phyloP scores from a whole-genome alignment of 2,888 invertebrate genomes.

The Micropterix aruncella region DNA sequence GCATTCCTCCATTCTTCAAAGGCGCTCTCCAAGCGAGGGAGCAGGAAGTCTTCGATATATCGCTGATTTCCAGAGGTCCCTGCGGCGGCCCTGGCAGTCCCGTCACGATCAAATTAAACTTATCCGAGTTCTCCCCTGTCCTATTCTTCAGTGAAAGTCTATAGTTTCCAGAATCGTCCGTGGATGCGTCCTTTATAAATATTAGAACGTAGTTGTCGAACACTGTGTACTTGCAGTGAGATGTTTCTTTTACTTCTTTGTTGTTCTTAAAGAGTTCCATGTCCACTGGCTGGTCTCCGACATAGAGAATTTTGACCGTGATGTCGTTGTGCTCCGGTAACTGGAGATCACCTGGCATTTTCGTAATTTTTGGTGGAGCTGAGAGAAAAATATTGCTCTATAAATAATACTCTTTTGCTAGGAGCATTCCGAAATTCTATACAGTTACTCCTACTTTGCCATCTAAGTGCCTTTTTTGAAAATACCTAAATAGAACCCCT shows the following conservation, averaged over 20 bases:
- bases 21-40: background rate
- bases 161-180: background rate
- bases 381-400: background rate
- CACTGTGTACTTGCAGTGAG: background rate
- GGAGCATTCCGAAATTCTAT: too few species aligned
- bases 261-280: background rate
- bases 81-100: background rate
- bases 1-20: background rate
- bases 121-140: background rate
- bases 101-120: background rate
- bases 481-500: too few species aligned
- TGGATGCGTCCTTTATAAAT: background rate
- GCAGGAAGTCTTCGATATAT: background rate
- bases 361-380: background rate
- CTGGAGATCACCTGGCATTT: background rate
- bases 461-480: too few species aligned
- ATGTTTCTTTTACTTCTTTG: background rate
- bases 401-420: too few species aligned
- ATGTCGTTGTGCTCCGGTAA: background rate
- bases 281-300: background rate
- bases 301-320: background rate
- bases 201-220: background rate
- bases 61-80: background rate
- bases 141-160: background rate
- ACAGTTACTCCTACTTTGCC: too few species aligned